Percentiles rank a stretch among this genome's conserved stretches.
Conservation (phyloP, 2,113 vertebrate genomes). For the Apteryx owenii region DNA sequence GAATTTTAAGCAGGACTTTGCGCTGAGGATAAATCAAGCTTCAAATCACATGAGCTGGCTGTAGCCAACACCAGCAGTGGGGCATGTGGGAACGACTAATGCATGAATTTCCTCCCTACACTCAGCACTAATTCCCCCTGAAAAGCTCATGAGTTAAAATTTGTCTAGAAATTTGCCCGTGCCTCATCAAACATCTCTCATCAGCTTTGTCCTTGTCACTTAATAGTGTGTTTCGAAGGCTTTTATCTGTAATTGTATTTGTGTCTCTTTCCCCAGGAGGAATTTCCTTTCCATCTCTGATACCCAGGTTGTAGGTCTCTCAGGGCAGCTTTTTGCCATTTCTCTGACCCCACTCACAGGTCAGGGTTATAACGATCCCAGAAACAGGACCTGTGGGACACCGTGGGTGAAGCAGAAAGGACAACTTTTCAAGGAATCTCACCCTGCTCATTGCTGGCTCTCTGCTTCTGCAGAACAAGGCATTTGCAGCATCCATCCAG, state of each 20-base stretch:
- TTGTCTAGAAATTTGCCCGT: not conserved
- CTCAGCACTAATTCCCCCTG: not conserved
- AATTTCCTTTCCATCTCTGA: not conserved
- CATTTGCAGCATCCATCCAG: not conserved
- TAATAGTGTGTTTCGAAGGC: not conserved
- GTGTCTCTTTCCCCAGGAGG: not conserved
- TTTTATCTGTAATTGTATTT: not conserved
- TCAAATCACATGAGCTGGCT: not conserved
- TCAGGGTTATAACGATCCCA: not conserved
- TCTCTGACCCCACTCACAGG: not conserved
- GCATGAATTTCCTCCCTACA: not conserved
- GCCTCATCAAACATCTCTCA: not conserved
- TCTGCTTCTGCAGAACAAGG: not conserved
- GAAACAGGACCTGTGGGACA: not conserved
- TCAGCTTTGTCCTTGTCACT: not conserved
- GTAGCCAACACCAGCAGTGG: not conserved
- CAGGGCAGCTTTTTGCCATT: not conserved
- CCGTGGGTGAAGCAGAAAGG: accelerated
- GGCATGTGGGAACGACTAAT: not conserved
- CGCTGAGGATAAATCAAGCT: slow-evolving; percentile 28
- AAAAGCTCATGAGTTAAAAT: not conserved
- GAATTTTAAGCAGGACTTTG: slow-evolving; percentile 54
- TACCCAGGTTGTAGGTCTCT: not conserved
- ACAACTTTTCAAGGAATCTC: not conserved
- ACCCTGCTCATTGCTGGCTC: not conserved